These are phyloP conservation scores for Gasterosteus nipponicus DNA, from an alignment of 2,113 vertebrate species.

Conservation along the genomic window DNA sequence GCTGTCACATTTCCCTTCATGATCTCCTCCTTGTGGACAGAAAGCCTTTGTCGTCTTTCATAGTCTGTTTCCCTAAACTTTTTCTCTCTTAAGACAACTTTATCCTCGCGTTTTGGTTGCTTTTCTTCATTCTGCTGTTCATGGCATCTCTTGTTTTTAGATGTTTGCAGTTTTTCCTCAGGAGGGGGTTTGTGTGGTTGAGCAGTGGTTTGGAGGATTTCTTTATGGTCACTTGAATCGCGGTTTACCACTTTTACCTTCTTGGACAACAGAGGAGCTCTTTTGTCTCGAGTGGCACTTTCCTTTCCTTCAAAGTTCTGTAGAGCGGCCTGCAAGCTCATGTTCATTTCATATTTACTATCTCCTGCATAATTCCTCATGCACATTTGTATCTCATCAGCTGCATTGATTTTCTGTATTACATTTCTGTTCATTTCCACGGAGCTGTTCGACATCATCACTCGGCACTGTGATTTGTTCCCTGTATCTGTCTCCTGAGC, in stretches of 20 bases:
- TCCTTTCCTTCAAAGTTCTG: constrained; percentile 70
- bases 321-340: constrained; percentile 56
- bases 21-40: constrained; percentile 91
- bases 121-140: constrained; percentile 29
- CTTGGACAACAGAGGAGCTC: constrained; percentile 45
- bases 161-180: constrained; percentile 13
- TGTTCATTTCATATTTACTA: constrained; percentile 53
- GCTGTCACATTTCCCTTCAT: constrained; percentile 87
- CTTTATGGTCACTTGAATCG: constrained; percentile 9
- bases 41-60: constrained; percentile 87
- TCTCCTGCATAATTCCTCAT: constrained; percentile 63
- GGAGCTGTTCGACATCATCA: constrained; percentile 7
- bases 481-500: constrained; percentile 21
- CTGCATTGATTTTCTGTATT: constrained; percentile 73
- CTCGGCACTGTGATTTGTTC: constrained; percentile 25
- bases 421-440: constrained; percentile 64
- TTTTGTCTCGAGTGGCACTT: constrained; percentile 35
- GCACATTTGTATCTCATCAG: constrained; percentile 67
- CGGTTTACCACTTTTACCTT: constrained; percentile 53
- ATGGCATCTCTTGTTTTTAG: constrained; percentile 1
- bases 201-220: constrained; percentile 14
- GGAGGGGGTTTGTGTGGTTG: constrained; percentile 29
- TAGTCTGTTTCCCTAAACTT: constrained; percentile 87
- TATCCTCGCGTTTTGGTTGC: constrained; percentile 33
- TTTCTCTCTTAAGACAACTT: constrained; percentile 85